Base-by-base conservation (phyloP, 1,140 invertebrate species). In the Trachelipus rathkii region DNA sequence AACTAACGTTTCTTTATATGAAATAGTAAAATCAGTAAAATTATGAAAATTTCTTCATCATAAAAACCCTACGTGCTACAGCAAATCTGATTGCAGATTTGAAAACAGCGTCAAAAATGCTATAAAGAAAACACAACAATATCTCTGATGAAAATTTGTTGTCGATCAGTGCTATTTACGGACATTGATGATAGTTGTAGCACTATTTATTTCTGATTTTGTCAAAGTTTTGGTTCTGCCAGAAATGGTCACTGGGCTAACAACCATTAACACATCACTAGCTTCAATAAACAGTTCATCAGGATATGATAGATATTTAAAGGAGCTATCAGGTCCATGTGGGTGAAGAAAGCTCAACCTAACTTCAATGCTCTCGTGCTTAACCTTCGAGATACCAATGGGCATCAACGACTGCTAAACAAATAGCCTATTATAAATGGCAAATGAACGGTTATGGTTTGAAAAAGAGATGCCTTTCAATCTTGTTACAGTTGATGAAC, bases 281-380 rank as follows among this genome's bases (percentile, higher is more conserved):
- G 53, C 13, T 3, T 60, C 53, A 60, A 60, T 15, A 60, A 60
- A 0, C 1, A 60, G 13, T 60, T 60, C 53, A 60, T 60, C 53
- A 60, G 53, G 1, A 3, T 1, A 2, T 60, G 53, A 15, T n/a
- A 8, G 53, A 60, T 60, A 60, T 8, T 3, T 8, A 60, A 60
- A 60, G 13, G 19, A 7, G 7, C 19, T 60, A 21, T 1, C 53
- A 60, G 53, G 53, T 15, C 1, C 53, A 21, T 60, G 53, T 60
- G 53, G 53, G 7, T 60, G 1, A 60, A 60, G 53, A 8, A 60
- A 60, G 53, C 53, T 60, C 53, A 60, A 60, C 53, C 19, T 15
- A 60, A 60, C 53, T 60, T 60, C 53, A 60, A 3, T 60, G 53
- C 53, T 60, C 53, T 60, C 53, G 8, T 60, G 53, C 53, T 60